Conservation (phyloP, 1,140 invertebrate genomes). For the Musca domestica region DNA sequence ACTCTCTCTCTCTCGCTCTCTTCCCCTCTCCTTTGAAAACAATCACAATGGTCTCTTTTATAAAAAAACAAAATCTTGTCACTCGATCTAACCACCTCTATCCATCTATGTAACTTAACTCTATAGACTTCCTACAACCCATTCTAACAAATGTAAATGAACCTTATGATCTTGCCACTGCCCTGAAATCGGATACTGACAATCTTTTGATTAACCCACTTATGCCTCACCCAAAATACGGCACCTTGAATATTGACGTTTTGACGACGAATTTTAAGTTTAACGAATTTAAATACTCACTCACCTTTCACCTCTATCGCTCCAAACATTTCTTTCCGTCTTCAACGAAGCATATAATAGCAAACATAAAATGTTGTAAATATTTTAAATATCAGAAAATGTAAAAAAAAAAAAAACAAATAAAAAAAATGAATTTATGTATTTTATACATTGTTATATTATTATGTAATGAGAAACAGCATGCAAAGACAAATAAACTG, state of each 20-base stretch:
- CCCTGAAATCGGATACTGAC: constrained; percentile 6
- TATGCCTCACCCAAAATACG: neutral
- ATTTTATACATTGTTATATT: constrained; percentile 17
- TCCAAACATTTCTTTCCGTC: neutral
- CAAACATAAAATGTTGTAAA: constrained; percentile 19
- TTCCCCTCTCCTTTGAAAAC: neutral
- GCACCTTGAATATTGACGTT: too few relatives aligned
- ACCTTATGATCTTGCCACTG: constrained; percentile 14
- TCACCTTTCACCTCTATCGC: neutral
- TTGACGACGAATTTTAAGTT: constrained; percentile 6
- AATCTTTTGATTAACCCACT: neutral
- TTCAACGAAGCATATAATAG: neutral
- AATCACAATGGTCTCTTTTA: neutral
- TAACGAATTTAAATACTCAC: constrained; percentile 5
- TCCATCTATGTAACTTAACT: too few relatives aligned
- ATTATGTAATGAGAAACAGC: constrained; percentile 18
- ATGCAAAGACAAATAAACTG: constrained; percentile 25
- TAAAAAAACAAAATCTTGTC: neutral
- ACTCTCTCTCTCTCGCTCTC: neutral
- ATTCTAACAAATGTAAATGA: constrained; percentile 9
- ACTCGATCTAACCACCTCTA: neutral
- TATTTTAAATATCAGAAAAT: constrained; percentile 6
- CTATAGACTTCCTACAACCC: too few relatives aligned
- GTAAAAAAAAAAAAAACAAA: constrained; percentile 5
- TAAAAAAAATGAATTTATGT: neutral